These are phyloP conservation scores for Metaphire vulgaris DNA, from an alignment of 1,140 invertebrate genomes.

Conservation along the genomic window DNA sequence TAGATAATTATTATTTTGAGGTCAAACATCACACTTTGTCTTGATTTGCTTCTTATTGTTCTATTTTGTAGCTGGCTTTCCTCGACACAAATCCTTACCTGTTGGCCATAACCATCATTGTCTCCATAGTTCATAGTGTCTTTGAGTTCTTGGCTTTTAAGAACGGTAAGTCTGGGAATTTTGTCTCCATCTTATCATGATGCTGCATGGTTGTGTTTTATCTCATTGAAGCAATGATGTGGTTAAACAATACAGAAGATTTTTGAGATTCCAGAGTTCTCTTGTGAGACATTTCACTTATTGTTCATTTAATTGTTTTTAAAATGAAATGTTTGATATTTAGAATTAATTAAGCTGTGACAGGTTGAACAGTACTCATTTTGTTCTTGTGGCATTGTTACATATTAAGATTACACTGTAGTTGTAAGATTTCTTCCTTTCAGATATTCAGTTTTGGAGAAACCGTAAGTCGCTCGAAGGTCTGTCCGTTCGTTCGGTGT, in stretches of 20 bases:
- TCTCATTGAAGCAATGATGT: no score
- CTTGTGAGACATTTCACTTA: no score
- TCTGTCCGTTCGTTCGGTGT: constrained; percentile 93
- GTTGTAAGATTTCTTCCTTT: constrained; percentile 38
- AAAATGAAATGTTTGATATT: no score
- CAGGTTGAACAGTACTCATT: no score
- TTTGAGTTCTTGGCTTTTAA: constrained; percentile 99
- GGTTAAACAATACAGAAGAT: no score
- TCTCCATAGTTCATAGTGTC: constrained; percentile 92
- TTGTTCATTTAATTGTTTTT: no score
- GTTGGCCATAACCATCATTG: constrained; percentile 77
- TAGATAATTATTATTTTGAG: background rate
- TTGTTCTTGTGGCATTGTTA: no score
- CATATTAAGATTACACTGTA: no score
- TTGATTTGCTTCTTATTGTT: background rate
- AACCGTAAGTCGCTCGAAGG: constrained; percentile 94
- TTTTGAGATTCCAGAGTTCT: no score
- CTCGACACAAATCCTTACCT: constrained; percentile 95
- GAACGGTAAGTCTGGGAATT: constrained; percentile 65
- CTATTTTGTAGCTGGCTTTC: constrained; percentile 66
- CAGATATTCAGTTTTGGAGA: constrained; percentile 99
- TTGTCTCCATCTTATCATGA: background rate
- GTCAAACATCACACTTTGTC: background rate
- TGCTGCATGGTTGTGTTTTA: background rate
- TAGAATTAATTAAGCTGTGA: no score